Evolutionary conservation across 2,797 vertebrate genomes (phyloP).

Genomic region (Salmo trutta): DNA sequence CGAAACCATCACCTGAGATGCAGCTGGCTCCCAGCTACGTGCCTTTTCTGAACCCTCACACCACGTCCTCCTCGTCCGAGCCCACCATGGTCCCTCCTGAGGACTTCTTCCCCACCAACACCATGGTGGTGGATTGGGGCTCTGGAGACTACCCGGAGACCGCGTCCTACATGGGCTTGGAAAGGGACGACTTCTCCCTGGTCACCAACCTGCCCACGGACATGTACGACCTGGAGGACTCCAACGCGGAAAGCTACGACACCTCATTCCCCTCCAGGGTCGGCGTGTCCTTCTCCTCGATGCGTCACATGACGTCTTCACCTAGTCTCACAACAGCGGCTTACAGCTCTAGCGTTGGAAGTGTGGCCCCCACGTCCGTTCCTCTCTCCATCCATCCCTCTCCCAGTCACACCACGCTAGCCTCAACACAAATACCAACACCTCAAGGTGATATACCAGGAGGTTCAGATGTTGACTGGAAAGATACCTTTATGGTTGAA

Average conservation of each 20-base stretch:
- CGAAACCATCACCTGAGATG: constrained; percentile 40
- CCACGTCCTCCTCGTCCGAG: constrained; percentile 68
- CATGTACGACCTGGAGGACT: constrained; percentile 80
- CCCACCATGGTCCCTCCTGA: constrained; percentile 71
- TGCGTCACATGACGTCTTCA: constrained; percentile 38
- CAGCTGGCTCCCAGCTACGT: constrained; percentile 60
- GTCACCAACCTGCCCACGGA: constrained; percentile 75
- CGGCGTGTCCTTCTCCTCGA: constrained; percentile 77
- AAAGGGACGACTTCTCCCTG: constrained; percentile 67
- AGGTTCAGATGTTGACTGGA: constrained; percentile 58
- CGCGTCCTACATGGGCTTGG: constrained; percentile 71
- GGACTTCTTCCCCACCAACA: constrained; percentile 72
- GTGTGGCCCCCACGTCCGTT: constrained; percentile 27
- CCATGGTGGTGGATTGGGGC: constrained; percentile 80
- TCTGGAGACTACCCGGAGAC: constrained; percentile 89
- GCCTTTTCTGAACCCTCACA: constrained; percentile 67
- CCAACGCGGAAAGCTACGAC: constrained; percentile 79
- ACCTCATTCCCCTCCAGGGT: constrained; percentile 85
- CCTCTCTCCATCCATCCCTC: constrained; percentile 21
- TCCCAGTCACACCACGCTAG: constrained; percentile 39
- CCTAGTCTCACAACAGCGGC: constrained; percentile 56
- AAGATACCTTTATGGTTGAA: constrained; percentile 56
- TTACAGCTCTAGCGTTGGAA: constrained; percentile 15
- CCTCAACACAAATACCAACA: constrained; percentile 39
- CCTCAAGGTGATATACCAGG: constrained; percentile 36